These are phyloP conservation scores for Sebastolobus altivelis DNA, from an alignment of 2,797 vertebrate species.

Conservation along the genomic window DNA sequence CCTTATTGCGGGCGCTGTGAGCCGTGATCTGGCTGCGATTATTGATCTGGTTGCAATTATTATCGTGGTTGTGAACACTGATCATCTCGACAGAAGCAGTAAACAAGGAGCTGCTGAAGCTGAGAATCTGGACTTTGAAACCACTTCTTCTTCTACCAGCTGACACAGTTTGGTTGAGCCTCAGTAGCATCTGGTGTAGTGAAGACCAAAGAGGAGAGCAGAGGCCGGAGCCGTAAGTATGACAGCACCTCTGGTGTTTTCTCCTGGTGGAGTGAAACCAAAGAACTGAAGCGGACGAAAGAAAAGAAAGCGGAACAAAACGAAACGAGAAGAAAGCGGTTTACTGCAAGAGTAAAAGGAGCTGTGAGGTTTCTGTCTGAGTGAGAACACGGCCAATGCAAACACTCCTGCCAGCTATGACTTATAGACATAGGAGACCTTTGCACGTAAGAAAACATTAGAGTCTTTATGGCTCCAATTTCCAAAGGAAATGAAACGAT, in stretches of 20 bases:
- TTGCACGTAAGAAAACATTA: background rate
- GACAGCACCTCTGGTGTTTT: background rate
- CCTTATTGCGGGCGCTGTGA: background rate
- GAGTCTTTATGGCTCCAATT: background rate
- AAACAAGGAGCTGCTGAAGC: background rate
- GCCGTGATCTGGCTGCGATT: conserved; percentile 34
- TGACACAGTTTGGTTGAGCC: background rate
- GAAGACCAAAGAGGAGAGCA: background rate
- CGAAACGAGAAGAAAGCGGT: background rate
- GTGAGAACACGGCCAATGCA: conserved; percentile 24
- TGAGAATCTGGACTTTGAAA: background rate
- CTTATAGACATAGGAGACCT: conserved; percentile 8
- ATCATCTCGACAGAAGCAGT: background rate
- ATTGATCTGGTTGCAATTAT: conserved; percentile 32
- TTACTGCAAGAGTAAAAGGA: background rate
- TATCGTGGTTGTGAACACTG: background rate
- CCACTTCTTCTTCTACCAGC: background rate
- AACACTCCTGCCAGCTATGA: conserved; percentile 33
- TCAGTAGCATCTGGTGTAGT: background rate
- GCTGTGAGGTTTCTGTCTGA: conserved; percentile 18
- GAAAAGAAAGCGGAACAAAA: background rate
- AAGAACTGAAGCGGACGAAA: conserved; percentile 3
- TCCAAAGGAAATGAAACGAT: conserved; percentile 26
- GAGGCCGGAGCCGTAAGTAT: background rate
- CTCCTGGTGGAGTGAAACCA: conserved; percentile 20